Evolutionary conservation across 2,888 invertebrate species (phyloP), one percentile per base, ranked within the genome.

Genomic region (Falcaria lacertinaria): DNA sequence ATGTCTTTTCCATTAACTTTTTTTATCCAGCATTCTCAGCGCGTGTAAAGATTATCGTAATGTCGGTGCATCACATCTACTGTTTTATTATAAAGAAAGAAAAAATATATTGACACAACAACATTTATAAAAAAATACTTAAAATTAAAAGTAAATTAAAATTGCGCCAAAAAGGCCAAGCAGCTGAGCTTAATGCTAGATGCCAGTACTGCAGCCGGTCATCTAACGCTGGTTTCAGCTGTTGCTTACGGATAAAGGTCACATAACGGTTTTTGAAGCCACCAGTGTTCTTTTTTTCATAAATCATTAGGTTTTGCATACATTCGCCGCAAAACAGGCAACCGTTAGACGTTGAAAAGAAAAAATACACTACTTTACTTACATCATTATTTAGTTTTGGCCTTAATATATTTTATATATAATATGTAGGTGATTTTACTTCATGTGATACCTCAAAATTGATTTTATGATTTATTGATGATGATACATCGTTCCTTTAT

Each of bases 1-100:
- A 62, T 54, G 51, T 64, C 60, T 60, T 63, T 57, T 47, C 38
- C 45, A 48, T 43, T 39, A 8, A 8, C 33, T 13, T 15, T 14
- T 37, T 37, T 22, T 37, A 6, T 5, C 7, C 4, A 2, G 11
- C 3, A 3, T 11, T 1, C 11, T 7, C 11, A 11, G 11, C 2
- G 28, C 11, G 8, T 11, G 11, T 7, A 11, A 28, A 7, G 28
- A 28, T 28, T 28, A 11, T 28, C 28, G 11, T 28, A 28, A 28
- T 28, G 28, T 28, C 7, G 28, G 28, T 11, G 3, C 28, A 28
- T 28, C 11, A 19, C 19, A 19, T 19, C 19, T 19, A 4, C 19
- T 19, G 19, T 19, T 19, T 11, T 28, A 1, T 11, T 28, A 28
- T 28, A 28, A n/a, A n/a, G n/a, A n/a, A n/a, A n/a, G n/a, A n/a